A percentile compares a stretch with the other conserved stretches of the same genome.
Evolutionary conservation across 2,113 vertebrate species (phyloP).

Genomic region (Emydura subglobosa): DNA sequence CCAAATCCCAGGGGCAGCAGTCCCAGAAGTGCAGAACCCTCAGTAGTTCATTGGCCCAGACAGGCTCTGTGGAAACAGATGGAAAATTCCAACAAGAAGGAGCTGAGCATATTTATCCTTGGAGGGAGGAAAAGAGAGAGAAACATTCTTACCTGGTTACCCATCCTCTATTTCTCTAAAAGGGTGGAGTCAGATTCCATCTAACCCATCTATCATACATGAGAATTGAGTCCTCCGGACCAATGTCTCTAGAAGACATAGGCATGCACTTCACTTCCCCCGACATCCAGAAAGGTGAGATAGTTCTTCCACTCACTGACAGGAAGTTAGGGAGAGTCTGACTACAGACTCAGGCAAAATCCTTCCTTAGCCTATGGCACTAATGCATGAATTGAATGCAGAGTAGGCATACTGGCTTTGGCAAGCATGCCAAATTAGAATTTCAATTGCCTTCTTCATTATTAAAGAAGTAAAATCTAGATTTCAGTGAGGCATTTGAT

Average conservation of each 20-base stretch:
- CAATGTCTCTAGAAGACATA: neutral
- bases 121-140: fast-evolving
- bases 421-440: constrained; percentile 43
- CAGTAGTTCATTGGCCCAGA: fast-evolving
- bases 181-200: neutral
- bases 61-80: neutral
- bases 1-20: neutral
- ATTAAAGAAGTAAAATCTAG: constrained; percentile 37
- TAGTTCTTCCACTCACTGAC: neutral
- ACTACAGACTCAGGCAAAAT: neutral
- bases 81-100: neutral
- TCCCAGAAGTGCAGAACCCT: neutral
- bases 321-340: neutral
- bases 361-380: constrained; percentile 22
- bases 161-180: neutral
- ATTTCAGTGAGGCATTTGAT: too few relatives aligned
- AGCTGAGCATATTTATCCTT: neutral
- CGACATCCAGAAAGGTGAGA: neutral
- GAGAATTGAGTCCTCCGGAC: neutral
- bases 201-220: neutral
- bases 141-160: neutral
- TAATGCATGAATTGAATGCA: neutral
- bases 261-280: neutral
- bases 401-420: neutral
- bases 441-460: constrained; percentile 48